phyloP scores from a whole-genome alignment of 2,888 invertebrate genomes.

The Lysandra coridon region DNA sequence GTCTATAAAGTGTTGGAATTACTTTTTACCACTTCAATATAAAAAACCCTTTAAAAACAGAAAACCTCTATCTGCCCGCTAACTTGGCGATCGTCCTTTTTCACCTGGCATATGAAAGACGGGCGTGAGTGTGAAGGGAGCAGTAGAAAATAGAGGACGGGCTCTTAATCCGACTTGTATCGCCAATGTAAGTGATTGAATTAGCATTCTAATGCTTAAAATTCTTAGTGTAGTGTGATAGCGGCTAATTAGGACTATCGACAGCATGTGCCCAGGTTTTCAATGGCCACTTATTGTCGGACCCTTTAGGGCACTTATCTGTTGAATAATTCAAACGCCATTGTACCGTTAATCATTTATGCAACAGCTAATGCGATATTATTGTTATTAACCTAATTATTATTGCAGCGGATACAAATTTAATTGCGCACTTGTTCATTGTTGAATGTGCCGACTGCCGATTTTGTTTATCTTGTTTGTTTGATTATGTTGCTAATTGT shows the following conservation, averaged over 20 bases:
- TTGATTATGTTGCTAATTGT: slow-evolving; percentile 10
- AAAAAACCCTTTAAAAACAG: too few species aligned
- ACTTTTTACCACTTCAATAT: too few species aligned
- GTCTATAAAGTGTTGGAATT: too few species aligned
- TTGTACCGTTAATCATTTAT: slow-evolving; percentile 36
- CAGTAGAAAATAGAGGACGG: too few species aligned
- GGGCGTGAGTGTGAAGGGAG: too few species aligned
- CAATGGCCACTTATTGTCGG: slow-evolving; percentile 49
- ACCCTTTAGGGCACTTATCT: slow-evolving; percentile 52
- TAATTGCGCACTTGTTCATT: neutral
- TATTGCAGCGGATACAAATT: neutral
- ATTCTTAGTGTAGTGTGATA: slow-evolving; percentile 47
- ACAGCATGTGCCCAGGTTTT: slow-evolving; percentile 55
- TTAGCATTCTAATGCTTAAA: slow-evolving; percentile 54
- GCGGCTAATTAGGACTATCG: slow-evolving; percentile 65
- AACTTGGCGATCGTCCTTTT: too few species aligned
- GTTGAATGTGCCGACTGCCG: neutral
- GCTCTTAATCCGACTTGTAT: neutral
- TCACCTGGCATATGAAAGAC: too few species aligned
- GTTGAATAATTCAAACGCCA: slow-evolving; percentile 55
- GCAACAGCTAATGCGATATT: neutral
- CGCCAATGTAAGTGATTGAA: slow-evolving; percentile 41
- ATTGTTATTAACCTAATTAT: slow-evolving; percentile 9
- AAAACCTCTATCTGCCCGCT: too few species aligned
- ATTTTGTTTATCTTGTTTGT: slow-evolving; percentile 5